Percentiles rank a stretch among this genome's conserved stretches.
Evolutionary conservation across 2,888 invertebrate species (phyloP).

Genomic region (Caenorhabditis uteleia): DNA sequence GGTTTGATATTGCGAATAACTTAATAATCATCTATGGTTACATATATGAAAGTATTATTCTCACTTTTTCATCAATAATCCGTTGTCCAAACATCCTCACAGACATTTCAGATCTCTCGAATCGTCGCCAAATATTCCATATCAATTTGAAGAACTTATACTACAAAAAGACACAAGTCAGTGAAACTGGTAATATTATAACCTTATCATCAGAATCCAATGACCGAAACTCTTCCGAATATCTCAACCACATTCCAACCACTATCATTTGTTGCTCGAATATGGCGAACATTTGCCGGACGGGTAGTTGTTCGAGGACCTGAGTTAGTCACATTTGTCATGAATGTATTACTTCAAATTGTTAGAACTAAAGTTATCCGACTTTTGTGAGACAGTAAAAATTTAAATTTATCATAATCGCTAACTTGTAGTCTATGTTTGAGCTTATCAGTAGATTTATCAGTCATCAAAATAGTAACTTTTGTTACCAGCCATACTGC

Average conservation of each 20-base stretch:
- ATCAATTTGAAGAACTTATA: conserved; percentile 34
- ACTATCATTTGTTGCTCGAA: conserved; percentile 34
- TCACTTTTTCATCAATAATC: conserved; percentile 6
- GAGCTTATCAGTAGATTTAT: too few relatives aligned
- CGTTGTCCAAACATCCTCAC: conserved; percentile 26
- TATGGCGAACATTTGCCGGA: conserved; percentile 17
- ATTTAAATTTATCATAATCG: not conserved
- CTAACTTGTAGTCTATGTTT: too few relatives aligned
- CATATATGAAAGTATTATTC: not conserved
- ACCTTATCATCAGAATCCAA: conserved; percentile 33
- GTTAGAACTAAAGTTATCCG: not conserved
- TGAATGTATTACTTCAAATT: not conserved
- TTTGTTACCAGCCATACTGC: too few relatives aligned
- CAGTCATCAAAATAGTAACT: too few relatives aligned
- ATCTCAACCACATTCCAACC: conserved; percentile 40
- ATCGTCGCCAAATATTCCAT: conserved; percentile 40
- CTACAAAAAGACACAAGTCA: not conserved
- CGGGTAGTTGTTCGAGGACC: conserved; percentile 4
- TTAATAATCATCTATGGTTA: too few relatives aligned
- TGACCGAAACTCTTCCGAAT: conserved; percentile 26
- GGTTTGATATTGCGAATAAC: too few relatives aligned
- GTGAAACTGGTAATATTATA: not conserved
- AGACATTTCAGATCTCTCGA: conserved; percentile 42
- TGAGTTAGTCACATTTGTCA: not conserved
- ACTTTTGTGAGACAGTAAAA: not conserved